Evolutionary conservation across 2,888 invertebrate species (phyloP), one percentile per base, ranked within the genome.

Genomic region (Seira sanloemensis): DNA sequence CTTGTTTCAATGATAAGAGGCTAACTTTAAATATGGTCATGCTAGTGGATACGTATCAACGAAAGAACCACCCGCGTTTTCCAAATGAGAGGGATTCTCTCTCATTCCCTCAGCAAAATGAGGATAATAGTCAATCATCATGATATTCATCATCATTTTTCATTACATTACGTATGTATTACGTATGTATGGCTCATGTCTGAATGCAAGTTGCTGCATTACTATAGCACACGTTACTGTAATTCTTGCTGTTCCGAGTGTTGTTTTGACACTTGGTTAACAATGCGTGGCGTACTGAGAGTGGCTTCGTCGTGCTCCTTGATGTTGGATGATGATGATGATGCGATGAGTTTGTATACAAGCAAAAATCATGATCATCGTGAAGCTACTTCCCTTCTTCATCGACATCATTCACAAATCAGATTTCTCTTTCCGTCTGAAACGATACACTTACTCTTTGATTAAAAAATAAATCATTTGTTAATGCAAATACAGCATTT

Each of bases 161-260:
- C 74, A 74, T 76, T 46, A 18, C 18, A n/a, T 66, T 67, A 65
- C 37, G 37, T 67, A n/a, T n/a, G n/a, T n/a, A 27, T 5, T 74
- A 21, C 27, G 21, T 23, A 26, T 27, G 37, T 37, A 37, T 37
- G 5, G 37, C 12, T 37, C 37, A 73, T 73, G 37, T 65, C 27
- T 50, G 69, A 58, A 58, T 58, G n/a, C 58, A 58, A 58, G 58
- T 58, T n/a, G 58, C n/a, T 58, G 18, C 58, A 58, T 58, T 21
- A 78, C 67, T 65, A 46, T 76, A 78, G 74, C 77, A 85, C 71
- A 86, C 69, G 78, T 87, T 88, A 88, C 88, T 86, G 88, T 88
- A 88, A 84, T 85, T 87, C 86, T 88, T 88, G 87, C 88, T 86
- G 87, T 87, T 88, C 87, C 86, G 85, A 83, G 86, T 87, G 86